Percentiles rank a stretch among this genome's conserved stretches.
Evolutionary conservation across 2,888 invertebrate genomes (phyloP).

Genomic region (Dysmachus trigonus): DNA sequence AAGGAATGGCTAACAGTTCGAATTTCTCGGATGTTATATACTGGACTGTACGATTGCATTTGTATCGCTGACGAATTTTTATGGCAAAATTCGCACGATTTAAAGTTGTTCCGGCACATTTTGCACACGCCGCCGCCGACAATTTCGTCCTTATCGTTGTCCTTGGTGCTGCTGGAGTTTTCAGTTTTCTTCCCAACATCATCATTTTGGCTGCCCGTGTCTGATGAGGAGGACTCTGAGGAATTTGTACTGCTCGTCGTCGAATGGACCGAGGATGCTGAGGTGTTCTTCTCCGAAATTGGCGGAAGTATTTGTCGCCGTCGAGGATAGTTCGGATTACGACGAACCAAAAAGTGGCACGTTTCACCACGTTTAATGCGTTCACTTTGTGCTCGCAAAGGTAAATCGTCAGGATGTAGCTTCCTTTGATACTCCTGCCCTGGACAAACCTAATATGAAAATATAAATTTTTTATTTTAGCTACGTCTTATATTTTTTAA

Average conservation of each 20-base stretch:
- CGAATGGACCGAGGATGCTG: constrained; percentile 45
- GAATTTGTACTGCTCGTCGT: constrained; percentile 19
- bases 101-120: constrained; percentile 58
- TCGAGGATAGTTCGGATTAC: constrained; percentile 78
- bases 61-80: constrained; percentile 56
- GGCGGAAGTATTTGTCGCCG: constrained; percentile 62
- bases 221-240: constrained; percentile 1
- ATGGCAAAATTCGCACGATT: constrained; percentile 60
- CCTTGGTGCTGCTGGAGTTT: not conserved
- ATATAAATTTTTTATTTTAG: not conserved
- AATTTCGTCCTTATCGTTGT: constrained; percentile 28
- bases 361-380: constrained; percentile 74
- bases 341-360: constrained; percentile 83
- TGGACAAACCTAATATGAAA: constrained; percentile 69
- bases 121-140: constrained; percentile 53
- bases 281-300: constrained; percentile 49
- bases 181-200: constrained; percentile 7
- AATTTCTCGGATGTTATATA: constrained; percentile 64
- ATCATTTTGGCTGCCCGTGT: not conserved
- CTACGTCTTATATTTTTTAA: not conserved
- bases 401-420: constrained; percentile 86
- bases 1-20: constrained; percentile 63
- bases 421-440: constrained; percentile 89
- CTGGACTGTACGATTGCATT: constrained; percentile 58
- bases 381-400: constrained; percentile 78